Conservation (phyloP, 37 sponge, comb jelly and placozoan genomes). For the Hormiphora californensis region DNA sequence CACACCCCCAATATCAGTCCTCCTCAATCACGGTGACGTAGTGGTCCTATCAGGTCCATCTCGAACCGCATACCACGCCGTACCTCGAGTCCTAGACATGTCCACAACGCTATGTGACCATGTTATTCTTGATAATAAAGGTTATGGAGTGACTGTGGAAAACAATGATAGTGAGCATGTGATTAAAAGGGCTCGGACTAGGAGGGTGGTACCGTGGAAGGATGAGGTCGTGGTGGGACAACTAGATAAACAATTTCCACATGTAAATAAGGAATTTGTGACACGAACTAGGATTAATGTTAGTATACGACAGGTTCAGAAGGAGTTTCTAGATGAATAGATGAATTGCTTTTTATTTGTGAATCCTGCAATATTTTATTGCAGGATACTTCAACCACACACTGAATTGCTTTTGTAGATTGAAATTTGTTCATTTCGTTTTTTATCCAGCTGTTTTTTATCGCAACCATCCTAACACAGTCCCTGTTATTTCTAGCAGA, state of each 20-base stretch:
- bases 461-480: no score
- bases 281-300: background rate
- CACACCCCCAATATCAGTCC: background rate
- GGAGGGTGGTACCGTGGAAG: no score
- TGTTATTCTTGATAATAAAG: no score
- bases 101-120: no score
- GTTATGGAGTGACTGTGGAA: no score
- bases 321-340: background rate
- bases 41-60: slow-evolving; percentile 15
- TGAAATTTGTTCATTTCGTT: background rate
- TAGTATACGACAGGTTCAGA: slow-evolving; percentile 36
- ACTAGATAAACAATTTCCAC: no score
- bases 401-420: background rate
- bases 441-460: background rate
- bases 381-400: no score
- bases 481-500: no score
- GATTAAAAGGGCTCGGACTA: no score
- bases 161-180: no score
- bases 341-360: background rate
- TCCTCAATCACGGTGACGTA: slow-evolving; percentile 41
- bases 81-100: background rate
- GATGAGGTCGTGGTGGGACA: no score
- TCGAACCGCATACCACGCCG: slow-evolving; percentile 23
- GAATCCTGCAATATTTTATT: background rate
- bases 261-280: no score